phyloP scores from a whole-genome alignment of 2,113 vertebrate species.

The Cisticola juncidis region DNA sequence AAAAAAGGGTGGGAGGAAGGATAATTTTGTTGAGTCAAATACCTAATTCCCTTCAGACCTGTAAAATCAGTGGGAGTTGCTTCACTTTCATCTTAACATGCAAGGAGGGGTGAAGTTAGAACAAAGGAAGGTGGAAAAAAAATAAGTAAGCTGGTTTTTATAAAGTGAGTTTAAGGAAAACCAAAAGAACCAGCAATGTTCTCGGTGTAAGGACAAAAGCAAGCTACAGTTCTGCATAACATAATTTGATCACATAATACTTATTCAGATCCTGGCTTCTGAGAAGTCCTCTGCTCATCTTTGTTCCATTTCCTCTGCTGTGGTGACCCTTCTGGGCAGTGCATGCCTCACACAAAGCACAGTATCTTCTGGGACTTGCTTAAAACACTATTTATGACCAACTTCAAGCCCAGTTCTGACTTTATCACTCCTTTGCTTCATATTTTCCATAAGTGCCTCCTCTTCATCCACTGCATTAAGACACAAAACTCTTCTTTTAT shows the following conservation, averaged over 20 bases:
- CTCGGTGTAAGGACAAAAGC: not conserved
- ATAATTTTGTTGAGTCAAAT: not conserved
- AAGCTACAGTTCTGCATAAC: not conserved
- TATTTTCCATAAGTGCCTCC: not conserved
- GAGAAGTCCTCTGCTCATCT: not conserved
- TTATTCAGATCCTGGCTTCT: not conserved
- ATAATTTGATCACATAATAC: not conserved
- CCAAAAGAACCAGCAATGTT: not conserved
- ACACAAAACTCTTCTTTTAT: not conserved
- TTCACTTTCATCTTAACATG: conserved; percentile 13
- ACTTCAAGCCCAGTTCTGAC: not conserved
- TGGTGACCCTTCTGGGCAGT: not conserved
- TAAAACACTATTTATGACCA: not conserved
- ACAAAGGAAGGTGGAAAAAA: not conserved
- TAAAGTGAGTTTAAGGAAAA: not conserved
- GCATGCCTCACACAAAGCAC: not conserved
- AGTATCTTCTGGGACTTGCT: not conserved
- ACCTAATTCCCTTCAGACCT: conserved; percentile 34
- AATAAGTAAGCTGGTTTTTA: not conserved
- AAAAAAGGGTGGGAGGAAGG: not conserved
- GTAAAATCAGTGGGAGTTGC: conserved; percentile 32
- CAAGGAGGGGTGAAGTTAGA: not conserved
- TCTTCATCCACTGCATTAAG: not conserved
- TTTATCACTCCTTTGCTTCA: not conserved
- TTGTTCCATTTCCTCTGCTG: not conserved